phyloP scores from a whole-genome alignment of 2,797 vertebrate genomes.

The Notolepis coatsorum region DNA sequence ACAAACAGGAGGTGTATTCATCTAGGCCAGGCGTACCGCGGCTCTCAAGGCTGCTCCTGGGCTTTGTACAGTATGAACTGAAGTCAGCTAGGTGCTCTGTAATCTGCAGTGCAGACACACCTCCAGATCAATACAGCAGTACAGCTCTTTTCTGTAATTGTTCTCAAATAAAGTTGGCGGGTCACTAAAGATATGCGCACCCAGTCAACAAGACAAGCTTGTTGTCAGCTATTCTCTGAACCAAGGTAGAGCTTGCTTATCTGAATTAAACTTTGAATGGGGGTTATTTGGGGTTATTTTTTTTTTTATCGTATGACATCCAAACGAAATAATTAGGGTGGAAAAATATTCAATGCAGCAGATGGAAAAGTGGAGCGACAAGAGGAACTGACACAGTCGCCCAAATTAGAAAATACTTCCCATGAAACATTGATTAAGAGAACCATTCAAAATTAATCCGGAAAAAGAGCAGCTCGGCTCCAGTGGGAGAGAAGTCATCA shows the following conservation, averaged over 20 bases:
- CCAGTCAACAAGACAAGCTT: no score
- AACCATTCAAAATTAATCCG: conserved; percentile 67
- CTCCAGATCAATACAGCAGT: conserved; percentile 30
- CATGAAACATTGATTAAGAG: conserved; percentile 75
- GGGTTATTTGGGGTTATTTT: no score
- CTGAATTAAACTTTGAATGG: no score
- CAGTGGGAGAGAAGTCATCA: conserved; percentile 29
- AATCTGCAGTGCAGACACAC: conserved; percentile 54
- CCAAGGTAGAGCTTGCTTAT: no score
- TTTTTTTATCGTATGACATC: conserved; percentile 40
- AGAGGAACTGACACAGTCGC: conserved; percentile 60
- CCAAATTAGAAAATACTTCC: conserved; percentile 68
- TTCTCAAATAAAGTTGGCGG: no score
- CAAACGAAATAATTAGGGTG: conserved; percentile 25
- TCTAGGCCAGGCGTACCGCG: not conserved
- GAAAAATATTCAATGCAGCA: conserved; percentile 79
- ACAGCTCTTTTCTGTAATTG: no score
- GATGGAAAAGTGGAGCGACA: conserved; percentile 75
- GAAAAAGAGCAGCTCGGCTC: conserved; percentile 17
- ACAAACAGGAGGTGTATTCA: conserved; percentile 22
- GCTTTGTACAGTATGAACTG: no score
- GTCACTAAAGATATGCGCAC: no score
- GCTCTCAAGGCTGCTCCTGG: conserved; percentile 64
- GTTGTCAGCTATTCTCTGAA: no score
- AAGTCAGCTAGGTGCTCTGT: no score